Conservation (phyloP, 2,797 vertebrate species). For the Allobates femoralis region DNA sequence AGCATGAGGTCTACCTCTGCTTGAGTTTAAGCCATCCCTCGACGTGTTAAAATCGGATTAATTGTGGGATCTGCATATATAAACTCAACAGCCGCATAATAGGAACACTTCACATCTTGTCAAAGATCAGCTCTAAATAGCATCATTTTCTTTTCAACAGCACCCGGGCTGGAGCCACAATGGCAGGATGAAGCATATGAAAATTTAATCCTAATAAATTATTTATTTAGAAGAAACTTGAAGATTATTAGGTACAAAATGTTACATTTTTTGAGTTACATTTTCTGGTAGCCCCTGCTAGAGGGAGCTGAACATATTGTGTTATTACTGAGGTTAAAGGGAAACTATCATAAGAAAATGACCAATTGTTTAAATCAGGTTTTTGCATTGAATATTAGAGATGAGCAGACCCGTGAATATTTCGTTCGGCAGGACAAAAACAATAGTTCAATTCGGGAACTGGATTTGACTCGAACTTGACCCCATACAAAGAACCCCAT, state of each 20-base stretch:
- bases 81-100: slow-evolving; percentile 32
- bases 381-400: no score
- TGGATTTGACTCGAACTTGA: no score
- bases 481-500: no score
- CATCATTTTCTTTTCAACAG: slow-evolving; percentile 19
- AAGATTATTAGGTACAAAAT: neutral
- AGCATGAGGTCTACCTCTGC: neutral
- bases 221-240: neutral
- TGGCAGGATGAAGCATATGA: neutral
- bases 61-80: slow-evolving; percentile 33
- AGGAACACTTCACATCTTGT: neutral
- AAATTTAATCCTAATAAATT: neutral
- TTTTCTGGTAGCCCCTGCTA: no score
- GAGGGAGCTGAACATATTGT: no score
- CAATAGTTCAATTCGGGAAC: no score
- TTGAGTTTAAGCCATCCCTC: neutral
- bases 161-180: neutral
- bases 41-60: neutral
- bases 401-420: no score
- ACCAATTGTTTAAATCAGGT: no score
- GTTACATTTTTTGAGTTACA: neutral
- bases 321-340: no score
- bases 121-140: slow-evolving; percentile 3
- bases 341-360: no score
- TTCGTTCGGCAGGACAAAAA: no score